A percentile compares a stretch with the other conserved stretches of the same genome.
phyloP scores from a whole-genome alignment of 2,113 vertebrate genomes.

The Calyptommatus sinebrachiatus region DNA sequence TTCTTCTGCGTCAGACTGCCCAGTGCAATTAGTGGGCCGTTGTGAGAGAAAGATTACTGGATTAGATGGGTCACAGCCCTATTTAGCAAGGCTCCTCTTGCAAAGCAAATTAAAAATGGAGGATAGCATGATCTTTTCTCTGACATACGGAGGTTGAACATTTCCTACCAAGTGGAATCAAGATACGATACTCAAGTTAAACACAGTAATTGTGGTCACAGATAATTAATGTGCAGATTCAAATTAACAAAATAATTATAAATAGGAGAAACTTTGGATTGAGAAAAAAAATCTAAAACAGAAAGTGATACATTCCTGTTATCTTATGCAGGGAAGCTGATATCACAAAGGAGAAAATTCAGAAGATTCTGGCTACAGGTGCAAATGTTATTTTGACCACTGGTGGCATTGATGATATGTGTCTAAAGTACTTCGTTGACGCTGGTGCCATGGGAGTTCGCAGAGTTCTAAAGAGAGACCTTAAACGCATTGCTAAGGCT shows the following conservation, averaged over 20 bases:
- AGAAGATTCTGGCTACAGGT: constrained; percentile 92
- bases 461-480: constrained; percentile 90
- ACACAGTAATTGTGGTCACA: too few relatives aligned
- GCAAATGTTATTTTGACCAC: constrained; percentile 93
- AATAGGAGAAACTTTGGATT: neutral
- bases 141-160: neutral
- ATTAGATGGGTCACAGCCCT: too few relatives aligned
- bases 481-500: constrained; percentile 94
- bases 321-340: constrained; percentile 84
- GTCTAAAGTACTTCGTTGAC: constrained; percentile 95
- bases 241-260: too few relatives aligned
- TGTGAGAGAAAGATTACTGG: too few relatives aligned
- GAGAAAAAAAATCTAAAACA: neutral
- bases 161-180: neutral
- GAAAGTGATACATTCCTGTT: neutral
- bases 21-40: too few relatives aligned
- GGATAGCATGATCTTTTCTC: neutral
- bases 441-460: constrained; percentile 93
- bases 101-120: too few relatives aligned
- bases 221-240: neutral
- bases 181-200: neutral
- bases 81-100: too few relatives aligned
- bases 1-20: too few relatives aligned
- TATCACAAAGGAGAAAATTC: constrained; percentile 96
- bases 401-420: constrained; percentile 97